These are phyloP conservation scores for Sicus ferrugineus DNA, from an alignment of 2,888 invertebrate species.

Conservation along the genomic window DNA sequence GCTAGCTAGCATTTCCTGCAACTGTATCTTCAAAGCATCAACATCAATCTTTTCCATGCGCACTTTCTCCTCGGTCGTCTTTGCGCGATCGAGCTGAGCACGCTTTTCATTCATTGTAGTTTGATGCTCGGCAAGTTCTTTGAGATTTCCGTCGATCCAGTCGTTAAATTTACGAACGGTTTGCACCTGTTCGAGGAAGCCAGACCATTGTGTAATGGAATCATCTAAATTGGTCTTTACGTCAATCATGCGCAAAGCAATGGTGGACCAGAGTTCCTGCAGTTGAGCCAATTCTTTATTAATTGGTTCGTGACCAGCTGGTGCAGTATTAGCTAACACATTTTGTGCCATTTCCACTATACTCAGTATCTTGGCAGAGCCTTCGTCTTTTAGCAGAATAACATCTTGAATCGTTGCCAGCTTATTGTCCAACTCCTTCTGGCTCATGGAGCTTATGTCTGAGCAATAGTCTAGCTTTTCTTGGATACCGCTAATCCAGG, in stretches of 20 bases:
- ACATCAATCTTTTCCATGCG: slow-evolving; percentile 90
- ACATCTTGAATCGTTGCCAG: slow-evolving; percentile 85
- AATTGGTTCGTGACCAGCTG: slow-evolving; percentile 85
- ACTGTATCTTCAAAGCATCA: slow-evolving; percentile 83
- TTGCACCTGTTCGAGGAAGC: slow-evolving; percentile 87
- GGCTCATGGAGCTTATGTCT: slow-evolving; percentile 80
- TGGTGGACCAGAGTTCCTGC: slow-evolving; percentile 89
- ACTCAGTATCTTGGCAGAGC: slow-evolving; percentile 85
- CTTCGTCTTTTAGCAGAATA: slow-evolving; percentile 90
- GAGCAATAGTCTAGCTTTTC: slow-evolving; percentile 88
- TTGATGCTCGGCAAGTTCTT: slow-evolving; percentile 79
- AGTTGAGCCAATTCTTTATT: slow-evolving; percentile 82
- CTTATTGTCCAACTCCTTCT: slow-evolving; percentile 86
- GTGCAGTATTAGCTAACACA: slow-evolving; percentile 89
- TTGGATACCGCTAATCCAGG: slow-evolving; percentile 84
- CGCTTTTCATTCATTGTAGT: slow-evolving; percentile 87
- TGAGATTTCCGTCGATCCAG: slow-evolving; percentile 77
- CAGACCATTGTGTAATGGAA: slow-evolving; percentile 90
- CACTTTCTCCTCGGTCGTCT: slow-evolving; percentile 85
- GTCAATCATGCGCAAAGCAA: slow-evolving; percentile 88
- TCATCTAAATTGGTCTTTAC: slow-evolving; percentile 88
- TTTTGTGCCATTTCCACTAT: slow-evolving; percentile 91
- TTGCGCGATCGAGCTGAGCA: slow-evolving; percentile 83
- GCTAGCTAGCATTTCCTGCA: slow-evolving; percentile 83
- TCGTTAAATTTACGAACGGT: slow-evolving; percentile 82